Percentiles rank a stretch among this genome's conserved stretches.
Evolutionary conservation across 2,113 vertebrate genomes (phyloP).

Genomic region (Aptenodytes forsteri): DNA sequence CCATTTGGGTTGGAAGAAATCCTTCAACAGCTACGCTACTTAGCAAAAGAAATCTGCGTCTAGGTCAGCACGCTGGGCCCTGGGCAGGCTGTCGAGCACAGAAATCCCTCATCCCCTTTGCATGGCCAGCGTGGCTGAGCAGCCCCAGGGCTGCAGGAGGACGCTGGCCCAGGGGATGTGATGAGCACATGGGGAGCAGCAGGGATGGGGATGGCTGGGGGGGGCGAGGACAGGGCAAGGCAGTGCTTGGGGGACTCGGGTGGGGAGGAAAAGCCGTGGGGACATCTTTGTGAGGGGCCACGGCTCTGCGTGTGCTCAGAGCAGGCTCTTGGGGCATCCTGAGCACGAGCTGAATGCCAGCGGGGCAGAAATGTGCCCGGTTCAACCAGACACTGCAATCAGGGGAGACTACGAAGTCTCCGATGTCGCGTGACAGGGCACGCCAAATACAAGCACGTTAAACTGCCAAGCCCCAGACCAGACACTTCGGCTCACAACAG

Average conservation of each 20-base stretch:
- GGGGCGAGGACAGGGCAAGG: background rate
- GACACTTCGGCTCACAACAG: background rate
- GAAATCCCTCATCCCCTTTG: background rate
- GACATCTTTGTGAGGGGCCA: background rate
- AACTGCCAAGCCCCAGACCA: background rate
- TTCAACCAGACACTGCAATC: background rate
- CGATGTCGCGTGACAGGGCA: accelerated
- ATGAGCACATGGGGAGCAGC: background rate
- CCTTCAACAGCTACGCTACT: background rate
- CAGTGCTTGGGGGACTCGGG: background rate
- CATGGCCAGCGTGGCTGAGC: background rate
- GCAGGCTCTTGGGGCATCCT: background rate
- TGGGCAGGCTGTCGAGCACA: background rate
- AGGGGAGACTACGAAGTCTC: background rate
- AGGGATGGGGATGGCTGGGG: background rate
- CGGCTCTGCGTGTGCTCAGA: background rate
- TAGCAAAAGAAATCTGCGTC: background rate
- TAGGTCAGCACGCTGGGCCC: background rate
- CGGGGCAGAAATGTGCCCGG: background rate
- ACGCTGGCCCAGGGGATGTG: background rate
- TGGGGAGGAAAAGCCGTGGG: too few species aligned
- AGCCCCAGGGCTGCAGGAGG: background rate
- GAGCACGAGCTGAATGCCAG: background rate
- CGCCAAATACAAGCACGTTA: background rate
- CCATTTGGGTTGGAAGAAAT: background rate